These are phyloP conservation scores for Geothlypis trichas DNA, from an alignment of 2,113 vertebrate species.

Conservation along the genomic window DNA sequence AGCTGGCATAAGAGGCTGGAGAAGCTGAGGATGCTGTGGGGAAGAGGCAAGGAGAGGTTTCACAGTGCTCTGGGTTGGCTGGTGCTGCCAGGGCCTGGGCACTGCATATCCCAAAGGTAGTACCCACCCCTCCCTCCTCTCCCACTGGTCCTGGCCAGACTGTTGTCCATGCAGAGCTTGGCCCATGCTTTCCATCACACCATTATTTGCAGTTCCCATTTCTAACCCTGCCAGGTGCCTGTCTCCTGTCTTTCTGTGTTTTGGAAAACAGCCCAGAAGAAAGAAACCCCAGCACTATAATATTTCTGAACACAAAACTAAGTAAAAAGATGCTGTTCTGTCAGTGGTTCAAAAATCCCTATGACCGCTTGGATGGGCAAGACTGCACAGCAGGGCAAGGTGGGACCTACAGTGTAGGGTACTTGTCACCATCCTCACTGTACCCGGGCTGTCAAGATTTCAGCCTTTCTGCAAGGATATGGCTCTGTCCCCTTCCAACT, in stretches of 20 bases:
- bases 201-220: not conserved
- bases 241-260: not conserved
- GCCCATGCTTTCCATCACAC: not conserved
- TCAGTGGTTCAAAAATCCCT: not conserved
- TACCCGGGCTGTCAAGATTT: not conserved
- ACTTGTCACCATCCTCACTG: not conserved
- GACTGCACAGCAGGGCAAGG: fast-evolving
- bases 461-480: not conserved
- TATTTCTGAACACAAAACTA: not conserved
- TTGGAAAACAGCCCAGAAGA: not conserved
- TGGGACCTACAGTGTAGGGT: fast-evolving
- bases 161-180: not conserved
- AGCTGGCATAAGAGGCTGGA: not conserved
- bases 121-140: not conserved
- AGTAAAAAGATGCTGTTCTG: not conserved
- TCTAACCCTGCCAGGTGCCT: not conserved
- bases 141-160: not conserved
- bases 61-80: not conserved
- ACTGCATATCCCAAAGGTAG: fast-evolving
- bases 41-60: not conserved
- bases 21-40: not conserved
- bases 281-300: not conserved
- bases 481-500: not conserved
- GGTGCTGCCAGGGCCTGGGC: not conserved
- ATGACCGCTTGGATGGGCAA: not conserved